phyloP scores from a whole-genome alignment of 2,113 vertebrate species.

The Cyprinus carpio region DNA sequence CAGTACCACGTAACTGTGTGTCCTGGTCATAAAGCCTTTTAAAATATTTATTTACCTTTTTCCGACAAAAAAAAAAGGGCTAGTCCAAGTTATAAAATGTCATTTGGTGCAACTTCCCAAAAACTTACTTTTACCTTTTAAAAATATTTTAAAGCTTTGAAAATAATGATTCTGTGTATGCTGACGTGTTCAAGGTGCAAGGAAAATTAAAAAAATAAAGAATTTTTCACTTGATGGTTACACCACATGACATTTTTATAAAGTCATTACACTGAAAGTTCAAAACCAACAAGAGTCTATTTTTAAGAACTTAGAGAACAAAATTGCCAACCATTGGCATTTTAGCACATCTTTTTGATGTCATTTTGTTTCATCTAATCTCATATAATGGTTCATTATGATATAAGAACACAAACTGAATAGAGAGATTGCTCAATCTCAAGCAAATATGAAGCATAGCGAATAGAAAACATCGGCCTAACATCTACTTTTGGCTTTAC shows the following conservation, averaged over 20 bases:
- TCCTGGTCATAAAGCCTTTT: neutral
- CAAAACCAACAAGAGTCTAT: neutral
- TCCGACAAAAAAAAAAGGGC: neutral
- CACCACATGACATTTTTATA: neutral
- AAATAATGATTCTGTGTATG: neutral
- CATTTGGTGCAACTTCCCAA: neutral
- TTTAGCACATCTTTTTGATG: neutral
- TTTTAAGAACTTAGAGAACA: neutral
- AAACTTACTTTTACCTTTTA: neutral
- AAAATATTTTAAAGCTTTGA: neutral
- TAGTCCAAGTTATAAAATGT: neutral
- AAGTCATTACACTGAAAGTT: neutral
- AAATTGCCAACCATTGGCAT: neutral
- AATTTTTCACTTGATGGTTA: neutral
- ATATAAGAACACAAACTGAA: neutral
- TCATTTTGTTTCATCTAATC: neutral
- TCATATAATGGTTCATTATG: neutral
- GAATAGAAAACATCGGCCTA: neutral
- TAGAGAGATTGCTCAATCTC: neutral
- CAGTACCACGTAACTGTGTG: neutral
- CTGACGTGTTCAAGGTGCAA: neutral
- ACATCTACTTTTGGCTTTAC: slow-evolving; percentile 63
- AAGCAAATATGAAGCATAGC: neutral
- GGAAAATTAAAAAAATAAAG: neutral
- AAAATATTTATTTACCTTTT: neutral